A percentile compares a stretch with the other conserved stretches of the same genome.
Evolutionary conservation across 2,797 vertebrate genomes (phyloP).

Genomic region (Sciurus carolinensis): DNA sequence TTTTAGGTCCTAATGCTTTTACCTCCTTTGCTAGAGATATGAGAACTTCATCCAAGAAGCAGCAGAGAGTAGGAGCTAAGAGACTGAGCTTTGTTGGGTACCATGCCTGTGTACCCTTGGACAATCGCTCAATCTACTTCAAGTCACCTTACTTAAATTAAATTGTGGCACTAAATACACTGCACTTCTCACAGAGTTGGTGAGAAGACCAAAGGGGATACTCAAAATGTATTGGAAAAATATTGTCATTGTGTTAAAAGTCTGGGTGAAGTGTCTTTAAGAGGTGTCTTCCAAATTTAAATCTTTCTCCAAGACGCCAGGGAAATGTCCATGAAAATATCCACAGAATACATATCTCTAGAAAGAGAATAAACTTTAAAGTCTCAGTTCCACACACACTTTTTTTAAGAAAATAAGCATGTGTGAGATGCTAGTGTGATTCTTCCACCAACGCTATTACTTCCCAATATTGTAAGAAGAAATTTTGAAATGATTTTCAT

Average conservation of each 20-base stretch:
- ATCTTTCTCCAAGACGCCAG: not conserved
- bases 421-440: not conserved
- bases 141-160: not conserved
- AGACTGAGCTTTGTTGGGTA: not conserved
- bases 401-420: not conserved
- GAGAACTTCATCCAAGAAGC: not conserved
- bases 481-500: not conserved
- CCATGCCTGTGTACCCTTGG: not conserved
- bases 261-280: not conserved
- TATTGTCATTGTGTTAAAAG: not conserved
- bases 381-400: not conserved
- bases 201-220: not conserved
- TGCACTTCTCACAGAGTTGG: not conserved
- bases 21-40: not conserved
- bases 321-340: not conserved
- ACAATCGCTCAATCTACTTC: not conserved
- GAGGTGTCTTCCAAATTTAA: not conserved
- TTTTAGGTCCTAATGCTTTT: not conserved
- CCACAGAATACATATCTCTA: not conserved
- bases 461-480: not conserved
- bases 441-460: not conserved
- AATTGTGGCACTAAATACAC: no score
- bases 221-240: not conserved
- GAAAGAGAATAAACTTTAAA: not conserved
- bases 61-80: not conserved